phyloP scores from a whole-genome alignment of 2,888 invertebrate species.

The Acrobasis suavella region DNA sequence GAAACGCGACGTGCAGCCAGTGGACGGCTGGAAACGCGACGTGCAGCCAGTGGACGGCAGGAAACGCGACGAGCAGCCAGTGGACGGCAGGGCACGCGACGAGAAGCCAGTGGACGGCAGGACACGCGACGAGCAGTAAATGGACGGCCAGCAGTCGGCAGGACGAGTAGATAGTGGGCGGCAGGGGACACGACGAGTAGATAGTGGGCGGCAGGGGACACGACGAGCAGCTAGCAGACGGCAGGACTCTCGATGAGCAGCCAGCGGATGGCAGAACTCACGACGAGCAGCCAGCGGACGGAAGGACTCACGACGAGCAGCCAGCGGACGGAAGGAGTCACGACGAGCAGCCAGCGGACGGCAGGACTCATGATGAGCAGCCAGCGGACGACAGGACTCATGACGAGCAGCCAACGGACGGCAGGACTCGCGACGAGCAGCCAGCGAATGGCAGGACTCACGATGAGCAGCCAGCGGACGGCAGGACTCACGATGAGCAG shows the following conservation, averaged over 20 bases:
- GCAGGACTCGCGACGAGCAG: slow-evolving; percentile 10
- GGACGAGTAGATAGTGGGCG: background rate
- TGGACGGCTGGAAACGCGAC: background rate
- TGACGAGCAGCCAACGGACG: background rate
- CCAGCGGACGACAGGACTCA: no score
- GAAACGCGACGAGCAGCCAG: background rate
- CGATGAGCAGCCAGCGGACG: no score
- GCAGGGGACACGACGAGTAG: background rate
- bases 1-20: background rate
- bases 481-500: background rate
- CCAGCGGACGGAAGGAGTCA: background rate
- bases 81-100: background rate
- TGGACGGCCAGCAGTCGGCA: background rate
- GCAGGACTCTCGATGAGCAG: slow-evolving; percentile 9
- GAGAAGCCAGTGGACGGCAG: background rate
- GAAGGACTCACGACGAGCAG: background rate
- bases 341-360: background rate
- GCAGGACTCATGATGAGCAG: no score
- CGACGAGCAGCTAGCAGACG: background rate
- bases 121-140: background rate
- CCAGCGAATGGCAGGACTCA: background rate
- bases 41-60: background rate
- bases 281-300: background rate
- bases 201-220: background rate
- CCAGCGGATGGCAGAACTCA: background rate